phyloP scores from a whole-genome alignment of 2,797 vertebrate genomes.

The Semaprochilodus insignis region DNA sequence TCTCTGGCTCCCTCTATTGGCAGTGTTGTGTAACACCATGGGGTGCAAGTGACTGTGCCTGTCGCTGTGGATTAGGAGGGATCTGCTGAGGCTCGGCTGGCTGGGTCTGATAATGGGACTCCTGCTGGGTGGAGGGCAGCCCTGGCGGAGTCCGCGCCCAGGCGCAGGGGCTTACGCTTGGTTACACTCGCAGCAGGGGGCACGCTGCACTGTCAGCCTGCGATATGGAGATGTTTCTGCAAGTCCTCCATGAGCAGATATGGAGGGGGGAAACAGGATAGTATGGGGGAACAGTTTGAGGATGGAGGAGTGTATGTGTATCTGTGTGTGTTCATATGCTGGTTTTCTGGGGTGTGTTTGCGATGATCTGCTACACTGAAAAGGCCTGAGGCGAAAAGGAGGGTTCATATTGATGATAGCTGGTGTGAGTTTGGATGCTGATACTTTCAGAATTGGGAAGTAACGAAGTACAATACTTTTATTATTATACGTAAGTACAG shows the following conservation, averaged over 20 bases:
- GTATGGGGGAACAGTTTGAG: background rate
- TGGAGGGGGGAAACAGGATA: too few relatives aligned
- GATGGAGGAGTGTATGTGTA: background rate
- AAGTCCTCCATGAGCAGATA: slow-evolving; percentile 42
- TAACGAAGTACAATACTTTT: background rate
- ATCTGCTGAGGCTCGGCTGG: slow-evolving; percentile 41
- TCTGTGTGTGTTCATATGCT: background rate
- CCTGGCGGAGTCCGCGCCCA: slow-evolving; percentile 26
- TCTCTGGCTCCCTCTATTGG: slow-evolving; percentile 29
- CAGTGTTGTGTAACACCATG: slow-evolving; percentile 28
- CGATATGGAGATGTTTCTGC: slow-evolving; percentile 62
- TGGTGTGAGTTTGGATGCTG: background rate
- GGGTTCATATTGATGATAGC: background rate
- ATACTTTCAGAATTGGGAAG: background rate
- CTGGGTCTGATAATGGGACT: slow-evolving; percentile 59
- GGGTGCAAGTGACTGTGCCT: slow-evolving; percentile 34
- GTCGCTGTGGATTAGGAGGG: slow-evolving; percentile 45
- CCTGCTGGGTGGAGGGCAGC: slow-evolving; percentile 52
- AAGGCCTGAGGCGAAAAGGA: background rate
- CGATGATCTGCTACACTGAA: background rate
- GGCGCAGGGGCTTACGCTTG: slow-evolving; percentile 42
- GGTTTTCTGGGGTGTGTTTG: background rate
- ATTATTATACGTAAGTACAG: background rate
- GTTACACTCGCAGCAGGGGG: slow-evolving; percentile 41
- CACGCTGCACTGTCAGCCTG: slow-evolving; percentile 50